A percentile compares a stretch with the other conserved stretches of the same genome.
phyloP scores from a whole-genome alignment of 2,888 invertebrate genomes.

The Temnothorax unifasciatus region DNA sequence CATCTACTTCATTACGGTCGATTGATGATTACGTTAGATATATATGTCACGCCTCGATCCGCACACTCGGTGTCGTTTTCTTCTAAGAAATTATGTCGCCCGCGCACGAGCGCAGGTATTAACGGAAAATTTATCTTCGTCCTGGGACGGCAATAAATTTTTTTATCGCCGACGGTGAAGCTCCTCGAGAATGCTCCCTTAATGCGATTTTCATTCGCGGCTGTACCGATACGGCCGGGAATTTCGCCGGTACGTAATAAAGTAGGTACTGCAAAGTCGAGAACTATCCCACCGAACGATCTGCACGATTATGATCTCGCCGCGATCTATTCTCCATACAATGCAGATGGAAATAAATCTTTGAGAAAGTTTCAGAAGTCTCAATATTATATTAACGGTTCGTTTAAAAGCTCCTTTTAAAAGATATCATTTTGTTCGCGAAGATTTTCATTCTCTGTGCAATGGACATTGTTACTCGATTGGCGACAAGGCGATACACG shows the following conservation, averaged over 20 bases:
- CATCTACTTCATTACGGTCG: conserved; percentile 9
- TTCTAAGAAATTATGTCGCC: conserved; percentile 27
- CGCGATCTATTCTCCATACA: conserved; percentile 2
- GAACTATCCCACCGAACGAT: conserved; percentile 9
- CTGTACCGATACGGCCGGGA: conserved; percentile 40
- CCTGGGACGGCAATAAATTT: conserved; percentile 62
- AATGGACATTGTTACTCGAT: not conserved
- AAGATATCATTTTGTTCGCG: not conserved
- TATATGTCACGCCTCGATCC: conserved; percentile 9
- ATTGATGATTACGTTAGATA: conserved; percentile 11
- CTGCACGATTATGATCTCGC: not conserved
- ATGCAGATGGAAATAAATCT: not conserved
- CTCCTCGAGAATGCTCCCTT: conserved; percentile 39
- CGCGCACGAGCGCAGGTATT: conserved; percentile 16
- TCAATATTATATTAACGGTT: not conserved
- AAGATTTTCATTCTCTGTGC: not conserved
- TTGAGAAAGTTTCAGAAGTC: not conserved
- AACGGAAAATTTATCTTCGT: conserved; percentile 67
- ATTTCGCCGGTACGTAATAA: conserved; percentile 26
- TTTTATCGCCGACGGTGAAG: conserved; percentile 64
- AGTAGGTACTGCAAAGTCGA: conserved; percentile 6
- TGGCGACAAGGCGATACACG: not conserved
- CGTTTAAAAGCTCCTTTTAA: conserved; percentile 10
- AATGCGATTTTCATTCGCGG: conserved; percentile 66
- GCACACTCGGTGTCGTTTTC: conserved; percentile 20